phyloP scores from a whole-genome alignment of 1,140 invertebrate species.

The Orius insidiosus region DNA sequence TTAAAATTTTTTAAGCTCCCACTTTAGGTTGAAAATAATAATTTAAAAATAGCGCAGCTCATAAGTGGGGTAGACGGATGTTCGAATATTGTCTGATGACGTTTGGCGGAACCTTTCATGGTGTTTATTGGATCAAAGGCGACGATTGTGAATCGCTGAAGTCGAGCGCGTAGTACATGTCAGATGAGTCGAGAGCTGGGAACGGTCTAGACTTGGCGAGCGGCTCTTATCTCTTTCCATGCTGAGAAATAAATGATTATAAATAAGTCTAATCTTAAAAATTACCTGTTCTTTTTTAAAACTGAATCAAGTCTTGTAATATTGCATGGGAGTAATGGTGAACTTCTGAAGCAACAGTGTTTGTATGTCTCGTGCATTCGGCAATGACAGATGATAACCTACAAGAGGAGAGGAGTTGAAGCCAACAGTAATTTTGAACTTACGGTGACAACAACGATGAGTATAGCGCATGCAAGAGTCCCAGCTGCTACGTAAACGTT shows the following conservation, averaged over 20 bases:
- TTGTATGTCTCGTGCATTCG: conserved; percentile 51
- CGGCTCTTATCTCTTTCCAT: conserved; percentile 20
- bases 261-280: not conserved
- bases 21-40: too few relatives aligned
- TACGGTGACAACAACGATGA: conserved; percentile 48
- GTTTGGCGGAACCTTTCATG: not conserved
- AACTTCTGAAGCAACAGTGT: conserved; percentile 28
- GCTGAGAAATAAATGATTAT: conserved; percentile 9
- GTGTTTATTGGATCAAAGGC: conserved; percentile 42
- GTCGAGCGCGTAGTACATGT: conserved; percentile 53
- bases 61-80: too few relatives aligned
- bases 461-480: conserved; percentile 45
- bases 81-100: too few relatives aligned
- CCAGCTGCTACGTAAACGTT: conserved; percentile 54
- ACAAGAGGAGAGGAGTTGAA: conserved; percentile 15
- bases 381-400: conserved; percentile 48
- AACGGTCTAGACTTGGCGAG: conserved; percentile 17
- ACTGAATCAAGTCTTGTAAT: conserved; percentile 17
- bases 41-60: too few relatives aligned
- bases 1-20: too few relatives aligned
- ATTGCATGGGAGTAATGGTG: conserved; percentile 27
- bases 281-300: conserved; percentile 18
- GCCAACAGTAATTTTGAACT: conserved; percentile 27
- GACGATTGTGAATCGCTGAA: conserved; percentile 52
- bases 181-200: conserved; percentile 38